A percentile compares a stretch with the other conserved stretches of the same genome.
These are phyloP conservation scores for Nixonia krombeini DNA, from an alignment of 1,140 invertebrate genomes.

Conservation along the genomic window DNA sequence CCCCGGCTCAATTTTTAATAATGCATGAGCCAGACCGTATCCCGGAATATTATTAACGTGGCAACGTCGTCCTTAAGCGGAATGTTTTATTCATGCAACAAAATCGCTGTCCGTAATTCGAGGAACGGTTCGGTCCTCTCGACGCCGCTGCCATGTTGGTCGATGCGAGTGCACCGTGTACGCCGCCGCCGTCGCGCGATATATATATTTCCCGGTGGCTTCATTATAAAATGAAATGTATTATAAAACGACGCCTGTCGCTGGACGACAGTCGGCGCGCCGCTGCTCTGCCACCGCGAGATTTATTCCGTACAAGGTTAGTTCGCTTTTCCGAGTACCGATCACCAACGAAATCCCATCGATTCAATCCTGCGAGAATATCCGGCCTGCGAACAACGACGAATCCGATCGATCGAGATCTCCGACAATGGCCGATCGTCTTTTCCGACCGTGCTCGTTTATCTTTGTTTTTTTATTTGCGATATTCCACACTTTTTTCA, in stretches of 20 bases:
- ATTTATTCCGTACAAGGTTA: slow-evolving; percentile 50
- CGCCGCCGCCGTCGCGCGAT: slow-evolving; percentile 26
- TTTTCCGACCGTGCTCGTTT: slow-evolving; percentile 22
- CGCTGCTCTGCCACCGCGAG: slow-evolving; percentile 39
- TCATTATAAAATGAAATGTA: slow-evolving; percentile 52
- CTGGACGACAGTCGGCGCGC: no score
- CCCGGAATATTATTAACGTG: slow-evolving; percentile 42
- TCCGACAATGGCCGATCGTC: slow-evolving; percentile 37
- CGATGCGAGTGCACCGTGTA: slow-evolving; percentile 34
- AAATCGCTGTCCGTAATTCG: slow-evolving; percentile 47
- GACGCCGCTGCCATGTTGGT: slow-evolving; percentile 31
- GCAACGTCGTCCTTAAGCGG: slow-evolving; percentile 17
- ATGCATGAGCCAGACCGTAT: slow-evolving; percentile 27
- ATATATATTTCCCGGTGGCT: slow-evolving; percentile 44
- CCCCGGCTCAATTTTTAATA: slow-evolving; percentile 33
- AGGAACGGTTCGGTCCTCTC: slow-evolving; percentile 7
- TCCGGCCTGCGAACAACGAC: slow-evolving; percentile 32
- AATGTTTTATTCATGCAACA: slow-evolving; percentile 51
- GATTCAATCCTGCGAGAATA: no score
- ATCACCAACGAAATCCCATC: slow-evolving; percentile 52
- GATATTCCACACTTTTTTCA: not conserved
- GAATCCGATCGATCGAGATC: slow-evolving; percentile 36
- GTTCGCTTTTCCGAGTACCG: slow-evolving; percentile 45
- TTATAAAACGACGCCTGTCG: slow-evolving; percentile 50
- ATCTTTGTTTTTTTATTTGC: slow-evolving; percentile 23